Conservation (phyloP, 92 coral and sea anemone genomes). For the Porites divaricata region DNA sequence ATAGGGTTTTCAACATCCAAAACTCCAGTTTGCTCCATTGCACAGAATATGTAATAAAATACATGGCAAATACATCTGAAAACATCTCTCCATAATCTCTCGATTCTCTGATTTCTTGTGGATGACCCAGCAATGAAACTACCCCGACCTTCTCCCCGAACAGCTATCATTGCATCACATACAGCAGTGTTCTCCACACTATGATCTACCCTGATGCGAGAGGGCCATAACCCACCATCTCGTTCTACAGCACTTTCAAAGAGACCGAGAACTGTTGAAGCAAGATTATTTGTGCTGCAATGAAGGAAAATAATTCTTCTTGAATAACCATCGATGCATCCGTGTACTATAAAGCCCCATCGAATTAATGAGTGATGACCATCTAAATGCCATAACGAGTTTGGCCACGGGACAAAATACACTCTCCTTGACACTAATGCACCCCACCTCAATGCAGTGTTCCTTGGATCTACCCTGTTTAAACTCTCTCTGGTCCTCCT, state of each 20-base stretch:
- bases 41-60: conserved; percentile 68
- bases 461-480: conserved; percentile 78
- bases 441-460: conserved; percentile 47
- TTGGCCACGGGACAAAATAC: conserved; percentile 60
- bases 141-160: conserved; percentile 63
- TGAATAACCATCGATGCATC: conserved; percentile 67
- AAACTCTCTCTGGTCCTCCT: conserved; percentile 66
- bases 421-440: too few species aligned
- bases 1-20: conserved; percentile 66
- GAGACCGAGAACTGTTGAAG: conserved; percentile 64
- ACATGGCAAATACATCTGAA: conserved; percentile 52
- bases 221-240: conserved; percentile 82
- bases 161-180: conserved; percentile 75
- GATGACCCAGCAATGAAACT: conserved; percentile 85
- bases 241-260: conserved; percentile 61
- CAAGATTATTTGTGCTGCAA: conserved; percentile 78
- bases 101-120: conserved; percentile 70
- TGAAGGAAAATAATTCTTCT: conserved; percentile 67
- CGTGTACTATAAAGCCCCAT: conserved; percentile 81
- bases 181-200: conserved; percentile 80
- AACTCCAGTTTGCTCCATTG: conserved; percentile 74
- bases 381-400: conserved; percentile 47
- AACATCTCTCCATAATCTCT: conserved; percentile 80
- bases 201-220: conserved; percentile 69
- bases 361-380: conserved; percentile 82